Evolutionary conservation across 2,888 invertebrate genomes (phyloP), one percentile per base, ranked within the genome.

Genomic region (Cantharis flavilabris): DNA sequence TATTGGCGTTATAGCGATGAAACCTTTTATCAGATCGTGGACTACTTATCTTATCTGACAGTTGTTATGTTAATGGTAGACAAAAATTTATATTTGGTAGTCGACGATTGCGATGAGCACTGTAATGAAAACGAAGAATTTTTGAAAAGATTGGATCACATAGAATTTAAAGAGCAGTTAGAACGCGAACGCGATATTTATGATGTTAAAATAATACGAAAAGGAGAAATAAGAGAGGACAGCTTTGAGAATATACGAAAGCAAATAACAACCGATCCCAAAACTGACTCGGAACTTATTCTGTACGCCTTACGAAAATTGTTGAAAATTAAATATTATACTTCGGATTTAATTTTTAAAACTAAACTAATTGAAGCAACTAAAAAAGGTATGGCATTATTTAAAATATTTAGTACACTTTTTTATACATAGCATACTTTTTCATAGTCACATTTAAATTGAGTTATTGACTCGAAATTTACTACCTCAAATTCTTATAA

Each of bases 1-100:
- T 85, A 83, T 75, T 86, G 86, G 86, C 82, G 80, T 62, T 84
- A 83, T 71, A 79, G 81, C 1, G 69, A 78, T 20, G 78, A 80
- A 49, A 16, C 63, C 23, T 85, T 82, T 76, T 78, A 82, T n/a
- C 70, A 81, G 72, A 83, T 86, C 33, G 72, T 14, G 13, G 84
- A 85, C 69, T 83, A 83, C 77, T 73, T 84, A 71, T 81, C 84
- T 3, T 83, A 83, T 62, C 64, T 75, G 23, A 79, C 82, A 7
- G 83, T 83, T 20, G 64, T 84, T 16, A 81, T 72, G 20, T 73
- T 83, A 23, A 83, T 81, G 80, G 75, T 76, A 3, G 80, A 81
- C 18, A 76, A 79, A 18, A 80, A 77, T 7, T 73, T 86, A 64
- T 84, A 83, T 73, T 65, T 84, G 28, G 28, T 83, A 16, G 14